These are phyloP conservation scores for Palythoa caribaeorum DNA, from an alignment of 92 coral and sea anemone genomes.

Conservation along the genomic window DNA sequence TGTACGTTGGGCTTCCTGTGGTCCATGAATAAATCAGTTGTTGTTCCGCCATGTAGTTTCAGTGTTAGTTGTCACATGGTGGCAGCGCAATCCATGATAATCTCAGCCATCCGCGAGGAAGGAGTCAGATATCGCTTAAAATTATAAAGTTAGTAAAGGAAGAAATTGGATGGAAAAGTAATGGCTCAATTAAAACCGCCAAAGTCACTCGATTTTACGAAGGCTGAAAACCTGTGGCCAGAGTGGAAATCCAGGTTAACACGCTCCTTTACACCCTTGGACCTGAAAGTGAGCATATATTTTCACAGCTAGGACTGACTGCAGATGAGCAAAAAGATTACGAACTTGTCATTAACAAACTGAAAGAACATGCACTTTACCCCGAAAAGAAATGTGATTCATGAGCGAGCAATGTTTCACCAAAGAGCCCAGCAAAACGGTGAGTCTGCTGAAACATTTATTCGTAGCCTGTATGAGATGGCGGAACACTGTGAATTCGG, in stretches of 20 bases:
- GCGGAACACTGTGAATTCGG: conserved; percentile 46
- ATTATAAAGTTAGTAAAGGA: background rate
- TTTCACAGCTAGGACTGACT: background rate
- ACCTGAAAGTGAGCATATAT: conserved; percentile 5
- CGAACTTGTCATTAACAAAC: background rate
- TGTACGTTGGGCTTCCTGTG: background rate
- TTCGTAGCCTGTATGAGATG: conserved; percentile 42
- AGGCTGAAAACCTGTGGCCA: conserved; percentile 21
- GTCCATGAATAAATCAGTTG: background rate
- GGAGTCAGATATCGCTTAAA: background rate
- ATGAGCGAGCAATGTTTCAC: conserved; percentile 15
- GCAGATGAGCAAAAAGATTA: background rate
- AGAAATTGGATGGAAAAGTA: background rate
- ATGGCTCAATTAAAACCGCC: conserved; percentile 41
- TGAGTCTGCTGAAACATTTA: conserved; percentile 20
- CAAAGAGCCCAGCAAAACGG: conserved; percentile 29
- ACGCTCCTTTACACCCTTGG: conserved; percentile 23
- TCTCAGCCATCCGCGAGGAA: background rate
- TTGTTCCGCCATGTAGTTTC: background rate
- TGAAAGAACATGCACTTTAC: conserved; percentile 2
- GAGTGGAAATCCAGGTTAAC: conserved; percentile 24
- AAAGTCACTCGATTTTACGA: conserved; percentile 4
- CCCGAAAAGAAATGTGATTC: conserved; percentile 40
- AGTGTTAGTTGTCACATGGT: background rate
- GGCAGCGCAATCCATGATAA: background rate